These are phyloP conservation scores for Littorina saxatilis DNA, from an alignment of 1,140 invertebrate species.

Conservation along the genomic window DNA sequence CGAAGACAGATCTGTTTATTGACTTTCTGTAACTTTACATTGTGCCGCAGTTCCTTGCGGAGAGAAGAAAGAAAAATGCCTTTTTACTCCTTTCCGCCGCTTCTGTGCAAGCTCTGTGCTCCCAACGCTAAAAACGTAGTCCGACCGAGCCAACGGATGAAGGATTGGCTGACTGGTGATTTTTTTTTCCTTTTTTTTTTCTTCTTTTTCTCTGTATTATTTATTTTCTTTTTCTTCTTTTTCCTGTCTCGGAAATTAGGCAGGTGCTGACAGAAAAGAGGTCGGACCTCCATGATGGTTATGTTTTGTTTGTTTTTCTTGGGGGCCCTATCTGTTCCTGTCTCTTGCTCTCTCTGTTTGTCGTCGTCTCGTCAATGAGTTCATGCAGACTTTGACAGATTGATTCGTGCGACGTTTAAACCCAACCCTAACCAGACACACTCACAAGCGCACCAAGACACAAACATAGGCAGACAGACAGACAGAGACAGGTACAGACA, in stretches of 20 bases:
- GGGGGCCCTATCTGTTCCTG: no score
- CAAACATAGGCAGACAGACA: not conserved
- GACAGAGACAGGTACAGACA: not conserved
- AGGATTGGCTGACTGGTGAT: no score
- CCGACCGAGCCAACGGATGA: not conserved
- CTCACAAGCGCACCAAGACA: no score
- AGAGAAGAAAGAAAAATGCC: not conserved
- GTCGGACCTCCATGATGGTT: no score
- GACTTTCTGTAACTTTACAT: not conserved
- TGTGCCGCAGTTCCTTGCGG: no score
- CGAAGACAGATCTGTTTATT: slow-evolving; percentile 20
- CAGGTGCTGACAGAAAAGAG: not conserved
- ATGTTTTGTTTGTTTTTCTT: no score
- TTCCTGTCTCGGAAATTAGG: not conserved
- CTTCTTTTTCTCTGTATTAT: not conserved
- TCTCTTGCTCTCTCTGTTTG: no score
- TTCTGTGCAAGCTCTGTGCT: no score
- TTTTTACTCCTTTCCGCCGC: not conserved
- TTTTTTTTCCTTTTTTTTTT: not conserved
- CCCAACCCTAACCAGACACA: no score
- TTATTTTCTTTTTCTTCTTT: not conserved
- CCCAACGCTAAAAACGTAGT: not conserved
- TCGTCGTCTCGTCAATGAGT: not conserved
- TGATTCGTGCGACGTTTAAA: no score
- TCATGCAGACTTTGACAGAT: no score